Conservation (phyloP, 2,888 invertebrate genomes). For the Heliconius erato region DNA sequence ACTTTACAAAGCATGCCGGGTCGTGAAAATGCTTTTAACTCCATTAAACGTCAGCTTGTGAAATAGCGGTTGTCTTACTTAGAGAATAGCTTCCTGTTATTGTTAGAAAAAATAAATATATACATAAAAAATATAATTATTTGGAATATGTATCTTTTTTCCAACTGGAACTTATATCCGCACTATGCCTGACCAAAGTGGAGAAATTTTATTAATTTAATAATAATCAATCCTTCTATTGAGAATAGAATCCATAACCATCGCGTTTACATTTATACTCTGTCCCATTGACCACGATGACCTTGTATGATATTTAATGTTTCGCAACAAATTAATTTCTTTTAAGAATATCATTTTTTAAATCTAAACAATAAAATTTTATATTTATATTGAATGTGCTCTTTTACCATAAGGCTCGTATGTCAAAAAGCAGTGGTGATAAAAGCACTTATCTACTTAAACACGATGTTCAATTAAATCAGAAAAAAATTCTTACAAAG, state of each 20-base stretch:
- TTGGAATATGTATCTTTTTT: background rate
- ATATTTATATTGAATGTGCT: background rate
- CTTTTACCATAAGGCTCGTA: background rate
- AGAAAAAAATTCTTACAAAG: constrained; percentile 25
- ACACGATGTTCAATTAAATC: constrained; percentile 8
- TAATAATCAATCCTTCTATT: background rate
- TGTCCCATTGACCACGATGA: background rate
- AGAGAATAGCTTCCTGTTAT: constrained; percentile 23
- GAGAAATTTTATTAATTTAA: background rate
- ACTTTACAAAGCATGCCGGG: constrained; percentile 50
- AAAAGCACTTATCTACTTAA: background rate
- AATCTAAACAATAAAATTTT: background rate
- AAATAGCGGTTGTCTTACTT: constrained; percentile 48
- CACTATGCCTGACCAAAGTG: background rate
- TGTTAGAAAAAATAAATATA: constrained; percentile 10
- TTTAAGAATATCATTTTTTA: background rate
- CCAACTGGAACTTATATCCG: no score
- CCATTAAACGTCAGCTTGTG: constrained; percentile 47
- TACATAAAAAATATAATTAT: no score
- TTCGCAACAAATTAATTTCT: background rate
- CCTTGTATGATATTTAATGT: background rate
- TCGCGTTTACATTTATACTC: background rate
- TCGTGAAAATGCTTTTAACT: constrained; percentile 51
- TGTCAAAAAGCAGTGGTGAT: background rate
- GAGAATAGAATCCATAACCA: background rate